These are phyloP conservation scores for Paratilapia polleni DNA, from an alignment of 2,113 vertebrate genomes.

Conservation along the genomic window DNA sequence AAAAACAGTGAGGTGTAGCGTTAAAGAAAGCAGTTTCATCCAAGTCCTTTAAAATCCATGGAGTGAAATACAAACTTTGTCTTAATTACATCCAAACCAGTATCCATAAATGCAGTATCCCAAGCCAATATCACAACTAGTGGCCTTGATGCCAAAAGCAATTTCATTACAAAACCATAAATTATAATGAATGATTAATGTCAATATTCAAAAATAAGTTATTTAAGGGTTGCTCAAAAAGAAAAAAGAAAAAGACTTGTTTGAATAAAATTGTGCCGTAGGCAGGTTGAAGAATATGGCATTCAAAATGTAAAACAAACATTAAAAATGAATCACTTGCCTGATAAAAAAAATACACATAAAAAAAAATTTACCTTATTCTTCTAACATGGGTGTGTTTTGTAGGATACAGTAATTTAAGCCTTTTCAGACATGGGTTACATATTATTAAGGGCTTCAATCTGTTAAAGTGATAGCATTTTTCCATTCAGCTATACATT, in stretches of 20 bases:
- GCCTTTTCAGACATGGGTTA: not conserved
- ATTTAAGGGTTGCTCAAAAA: constrained; percentile 10
- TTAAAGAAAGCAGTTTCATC: not conserved
- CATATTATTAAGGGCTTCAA: not conserved
- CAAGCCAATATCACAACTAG: not conserved
- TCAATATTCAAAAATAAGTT: constrained; percentile 16
- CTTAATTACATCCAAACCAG: not conserved
- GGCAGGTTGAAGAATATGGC: constrained; percentile 12
- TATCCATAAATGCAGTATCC: not conserved
- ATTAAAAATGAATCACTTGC: constrained; percentile 47
- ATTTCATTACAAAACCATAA: constrained; percentile 8
- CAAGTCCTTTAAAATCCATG: not conserved
- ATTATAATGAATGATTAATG: constrained; percentile 10
- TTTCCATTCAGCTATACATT: not conserved
- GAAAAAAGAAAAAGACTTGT: not conserved
- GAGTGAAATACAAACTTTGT: constrained; percentile 9
- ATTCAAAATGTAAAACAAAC: constrained; percentile 28
- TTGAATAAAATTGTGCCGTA: constrained; percentile 35
- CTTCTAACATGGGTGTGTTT: constrained; percentile 22
- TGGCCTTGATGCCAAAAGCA: not conserved
- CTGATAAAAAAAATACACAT: too few species aligned
- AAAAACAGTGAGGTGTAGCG: not conserved
- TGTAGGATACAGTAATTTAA: constrained; percentile 45
- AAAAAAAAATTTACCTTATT: constrained; percentile 6
- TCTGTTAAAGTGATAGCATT: not conserved